These are phyloP conservation scores for Chiridota heheva DNA, from an alignment of 35 echinoderm and acorn worm species.

Conservation along the genomic window DNA sequence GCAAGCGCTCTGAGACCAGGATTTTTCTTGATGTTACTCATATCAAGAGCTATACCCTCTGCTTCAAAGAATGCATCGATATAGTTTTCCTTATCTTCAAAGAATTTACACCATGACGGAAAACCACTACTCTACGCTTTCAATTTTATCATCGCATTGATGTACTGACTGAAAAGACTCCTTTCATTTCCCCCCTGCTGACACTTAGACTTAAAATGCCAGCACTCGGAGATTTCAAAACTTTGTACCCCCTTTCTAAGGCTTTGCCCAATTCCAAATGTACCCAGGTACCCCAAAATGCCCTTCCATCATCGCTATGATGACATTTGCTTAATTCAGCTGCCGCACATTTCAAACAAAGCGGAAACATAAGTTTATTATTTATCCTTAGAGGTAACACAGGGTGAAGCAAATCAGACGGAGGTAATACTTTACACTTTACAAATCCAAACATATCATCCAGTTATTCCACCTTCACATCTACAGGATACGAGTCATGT, in stretches of 20 bases:
- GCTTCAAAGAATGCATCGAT: slow-evolving; percentile 19
- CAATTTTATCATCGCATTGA: slow-evolving; percentile 9
- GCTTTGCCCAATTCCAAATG: slow-evolving; percentile 8
- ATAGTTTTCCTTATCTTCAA: slow-evolving; percentile 29
- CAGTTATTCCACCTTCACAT: too few species aligned
- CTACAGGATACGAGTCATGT: slow-evolving; percentile 1
- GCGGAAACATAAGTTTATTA: too few species aligned
- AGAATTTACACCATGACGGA: slow-evolving; percentile 20
- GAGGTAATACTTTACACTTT: slow-evolving; percentile 43
- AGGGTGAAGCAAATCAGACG: slow-evolving; percentile 29
- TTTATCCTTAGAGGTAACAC: too few species aligned
- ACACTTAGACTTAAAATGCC: slow-evolving; percentile 2
- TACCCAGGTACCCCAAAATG: too few species aligned
- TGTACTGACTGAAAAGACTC: slow-evolving; percentile 12
- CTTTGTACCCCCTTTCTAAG: background rate
- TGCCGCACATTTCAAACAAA: too few species aligned
- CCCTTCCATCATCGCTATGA: too few species aligned
- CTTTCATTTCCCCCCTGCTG: background rate
- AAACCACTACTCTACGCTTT: slow-evolving; percentile 4
- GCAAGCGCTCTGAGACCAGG: slow-evolving; percentile 43
- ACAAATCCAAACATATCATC: slow-evolving; percentile 75
- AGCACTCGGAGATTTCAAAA: background rate
- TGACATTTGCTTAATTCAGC: too few species aligned
- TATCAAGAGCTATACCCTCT: slow-evolving; percentile 32
- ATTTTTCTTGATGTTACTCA: slow-evolving; percentile 30